Evolutionary conservation across 2,113 vertebrate species (phyloP), one percentile per base, ranked within the genome.

Genomic region (Burhinus oedicnemus): DNA sequence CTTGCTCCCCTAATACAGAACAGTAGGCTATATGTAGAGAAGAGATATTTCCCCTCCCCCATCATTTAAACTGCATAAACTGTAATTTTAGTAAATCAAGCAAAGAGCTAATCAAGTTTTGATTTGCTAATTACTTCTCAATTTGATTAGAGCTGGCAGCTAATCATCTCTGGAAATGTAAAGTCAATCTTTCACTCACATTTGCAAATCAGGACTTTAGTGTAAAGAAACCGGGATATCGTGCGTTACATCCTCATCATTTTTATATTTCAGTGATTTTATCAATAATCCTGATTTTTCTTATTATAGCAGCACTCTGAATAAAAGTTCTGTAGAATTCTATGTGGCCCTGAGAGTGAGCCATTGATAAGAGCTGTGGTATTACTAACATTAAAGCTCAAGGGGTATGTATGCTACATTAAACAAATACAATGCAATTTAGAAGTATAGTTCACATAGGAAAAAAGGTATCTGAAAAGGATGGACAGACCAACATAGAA

Each of bases 121-220:
- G 98, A 98, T 98, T 98, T 98, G 95, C 95, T 98, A 98, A 98
- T 98, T 98, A 98, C 98, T 98, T 98, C 97, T 98, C 98, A 98
- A 98, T 98, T 98, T 98, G 98, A 98, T 98, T 98, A 98, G 93
- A 97, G 96, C 95, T 98, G 98, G 98, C 98, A 98, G 98, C 97
- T 98, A 98, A 98, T 98, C 98, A 98, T 98, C 96, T 97, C 95
- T 97, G 87, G 90, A 98, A 98, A 98, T 93, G 65, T 98, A 98
- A 98, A 98, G 98, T 97, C 97, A 98, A 98, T 98, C 98, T 98
- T 98, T 98, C 97, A 98, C 93, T 98, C 98, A 97, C 65, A 98
- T 97, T 98, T 98, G 95, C 93, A 98, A 98, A 98, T 97, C 84
- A 94, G 77, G 87, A 93, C 25, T 86, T 96, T 19, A 76, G 54